Conservation (phyloP, 2,888 invertebrate genomes). For the Scaptodrosophila latifasciaeformis region DNA sequence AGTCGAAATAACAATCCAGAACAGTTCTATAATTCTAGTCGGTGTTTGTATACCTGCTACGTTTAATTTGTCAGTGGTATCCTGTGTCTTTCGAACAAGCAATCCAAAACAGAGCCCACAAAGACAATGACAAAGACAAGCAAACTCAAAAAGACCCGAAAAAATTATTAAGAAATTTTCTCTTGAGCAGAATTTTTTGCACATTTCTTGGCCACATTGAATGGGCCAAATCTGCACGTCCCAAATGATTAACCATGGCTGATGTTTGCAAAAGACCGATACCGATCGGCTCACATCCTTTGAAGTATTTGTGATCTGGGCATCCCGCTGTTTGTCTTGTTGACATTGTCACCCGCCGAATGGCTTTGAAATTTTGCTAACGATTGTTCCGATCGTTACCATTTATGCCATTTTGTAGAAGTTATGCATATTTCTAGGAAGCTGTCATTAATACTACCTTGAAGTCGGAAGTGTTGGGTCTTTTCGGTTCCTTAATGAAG, state of each 20-base stretch:
- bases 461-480: conserved; percentile 43
- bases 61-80: too few species aligned
- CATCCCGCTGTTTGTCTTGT: conserved; percentile 37
- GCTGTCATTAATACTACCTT: background rate
- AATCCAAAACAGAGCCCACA: too few species aligned
- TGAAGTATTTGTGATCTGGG: conserved; percentile 38
- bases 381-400: conserved; percentile 1
- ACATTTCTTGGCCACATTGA: conserved; percentile 37
- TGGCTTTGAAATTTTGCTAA: conserved; percentile 14
- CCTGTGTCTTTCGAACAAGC: too few species aligned
- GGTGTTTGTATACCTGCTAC: too few species aligned
- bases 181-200: conserved; percentile 44
- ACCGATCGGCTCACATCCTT: too few species aligned
- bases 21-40: too few species aligned
- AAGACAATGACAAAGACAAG: background rate
- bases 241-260: conserved; percentile 3
- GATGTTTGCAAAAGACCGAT: background rate
- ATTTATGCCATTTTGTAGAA: background rate
- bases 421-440: conserved; percentile 21
- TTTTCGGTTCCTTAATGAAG: conserved; percentile 26
- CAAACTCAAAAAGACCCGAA: conserved; percentile 59
- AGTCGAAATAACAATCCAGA: too few species aligned
- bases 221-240: conserved; percentile 27
- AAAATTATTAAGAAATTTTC: conserved; percentile 65
- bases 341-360: background rate